These are phyloP conservation scores for Drosophila engyochracea DNA, from an alignment of 2,888 invertebrate species.

Conservation along the genomic window DNA sequence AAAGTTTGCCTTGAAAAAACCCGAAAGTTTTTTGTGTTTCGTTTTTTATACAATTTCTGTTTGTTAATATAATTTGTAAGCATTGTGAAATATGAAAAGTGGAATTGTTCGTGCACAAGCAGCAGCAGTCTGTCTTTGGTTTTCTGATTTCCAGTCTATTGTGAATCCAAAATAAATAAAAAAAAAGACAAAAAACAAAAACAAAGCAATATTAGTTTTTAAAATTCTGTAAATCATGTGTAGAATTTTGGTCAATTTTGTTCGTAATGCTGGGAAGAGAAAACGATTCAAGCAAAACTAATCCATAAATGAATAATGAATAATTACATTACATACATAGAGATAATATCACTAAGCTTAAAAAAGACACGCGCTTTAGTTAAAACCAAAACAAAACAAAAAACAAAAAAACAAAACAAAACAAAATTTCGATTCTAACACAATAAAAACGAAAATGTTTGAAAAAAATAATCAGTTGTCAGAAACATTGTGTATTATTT, in stretches of 20 bases:
- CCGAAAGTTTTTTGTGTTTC: no score
- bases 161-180: slow-evolving; percentile 37
- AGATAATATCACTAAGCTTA: slow-evolving; percentile 74
- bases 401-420: background rate
- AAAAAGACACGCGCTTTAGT: slow-evolving; percentile 65
- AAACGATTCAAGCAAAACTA: slow-evolving; percentile 51
- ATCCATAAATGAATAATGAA: slow-evolving; percentile 57
- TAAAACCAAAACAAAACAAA: slow-evolving; percentile 28
- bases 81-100: slow-evolving; percentile 4
- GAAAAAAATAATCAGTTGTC: slow-evolving; percentile 28
- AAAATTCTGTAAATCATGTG: slow-evolving; percentile 45
- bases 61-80: slow-evolving; percentile 39
- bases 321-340: slow-evolving; percentile 47
- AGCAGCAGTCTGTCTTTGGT: slow-evolving; percentile 9
- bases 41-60: slow-evolving; percentile 12
- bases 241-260: slow-evolving; percentile 73
- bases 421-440: slow-evolving; percentile 30
- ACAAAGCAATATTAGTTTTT: slow-evolving; percentile 72
- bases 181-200: slow-evolving; percentile 10
- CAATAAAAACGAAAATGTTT: slow-evolving; percentile 47
- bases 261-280: slow-evolving; percentile 43
- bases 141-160: slow-evolving; percentile 15
- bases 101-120: slow-evolving; percentile 48
- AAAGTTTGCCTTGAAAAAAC: background rate
- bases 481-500: slow-evolving; percentile 22